Evolutionary conservation across 2,888 invertebrate genomes (phyloP).

Genomic region (Drosophila silvestris): DNA sequence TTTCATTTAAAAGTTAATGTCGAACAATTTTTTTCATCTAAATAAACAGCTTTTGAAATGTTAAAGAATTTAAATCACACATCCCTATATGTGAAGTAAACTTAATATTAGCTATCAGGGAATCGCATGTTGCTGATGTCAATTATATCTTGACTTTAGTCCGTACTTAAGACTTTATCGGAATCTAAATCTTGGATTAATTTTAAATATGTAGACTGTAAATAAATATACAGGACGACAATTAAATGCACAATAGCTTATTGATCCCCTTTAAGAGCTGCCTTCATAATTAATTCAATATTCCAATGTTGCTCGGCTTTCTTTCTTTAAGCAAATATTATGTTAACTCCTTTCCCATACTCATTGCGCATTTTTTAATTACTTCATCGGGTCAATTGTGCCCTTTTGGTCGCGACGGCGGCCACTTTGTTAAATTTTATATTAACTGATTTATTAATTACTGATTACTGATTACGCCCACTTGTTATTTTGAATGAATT

Average conservation of each 20-base stretch:
- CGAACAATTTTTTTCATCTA: rapidly evolving
- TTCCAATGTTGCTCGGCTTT: not conserved
- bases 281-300: not conserved
- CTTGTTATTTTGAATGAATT: conserved; percentile 6
- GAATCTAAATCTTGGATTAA: not conserved
- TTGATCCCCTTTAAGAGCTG: not conserved
- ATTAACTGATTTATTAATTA: conserved; percentile 27
- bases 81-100: not conserved
- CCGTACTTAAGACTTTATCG: not conserved
- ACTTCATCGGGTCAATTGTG: not conserved
- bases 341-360: not conserved
- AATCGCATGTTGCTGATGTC: not conserved
- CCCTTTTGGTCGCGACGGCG: not conserved
- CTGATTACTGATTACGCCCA: conserved; percentile 2
- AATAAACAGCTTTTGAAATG: not conserved
- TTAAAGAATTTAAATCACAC: not conserved
- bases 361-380: conserved; percentile 4
- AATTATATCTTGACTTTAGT: too few species aligned
- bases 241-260: not conserved
- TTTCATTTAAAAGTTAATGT: not conserved
- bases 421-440: conserved; percentile 16
- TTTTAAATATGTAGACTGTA: not conserved
- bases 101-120: not conserved
- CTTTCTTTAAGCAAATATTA: not conserved
- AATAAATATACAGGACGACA: not conserved